Base-by-base conservation (phyloP, 2,797 vertebrate genomes). In the Neopelma chrysocephalum region DNA sequence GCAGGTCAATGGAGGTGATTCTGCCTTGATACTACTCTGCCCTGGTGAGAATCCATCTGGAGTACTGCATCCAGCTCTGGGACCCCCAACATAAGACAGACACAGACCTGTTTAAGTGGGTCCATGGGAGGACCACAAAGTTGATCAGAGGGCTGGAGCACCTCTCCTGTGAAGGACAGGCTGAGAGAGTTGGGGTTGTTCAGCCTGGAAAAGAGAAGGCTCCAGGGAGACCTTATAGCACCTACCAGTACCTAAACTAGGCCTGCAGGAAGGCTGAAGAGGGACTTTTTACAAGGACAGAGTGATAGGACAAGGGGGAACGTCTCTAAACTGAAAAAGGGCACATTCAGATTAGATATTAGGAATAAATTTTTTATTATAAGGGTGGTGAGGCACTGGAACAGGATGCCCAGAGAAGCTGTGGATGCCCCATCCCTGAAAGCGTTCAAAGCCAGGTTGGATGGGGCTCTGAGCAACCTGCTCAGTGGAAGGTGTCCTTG, bases 261-360 rank as follows among this genome's bases (percentile, higher is more conserved):
- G 10, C 14, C 42, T 32, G 6, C 27, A 12, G 25, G 31, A 73
- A 57, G 56, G 21, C 20, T 34, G 18, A 10, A 29, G 12, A 58
- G 29, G 0, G 2, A 58, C 19, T 43, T 12, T 25, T 45, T 43
- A 42, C 2, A 25, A 58, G 20, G 40, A 2, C 9, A 10, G 27
- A 76, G 16, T 12, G 22, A 58, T 2, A 57, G 12, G 12, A 66
- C 0, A 15, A 40, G 31, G 10, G 1, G 5, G 3, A 50, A 69
- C 4, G 12, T 25, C 6, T 82, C 60, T 38, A 51, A 65, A 47
- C 19, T 16, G 32, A 66, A 73, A 78, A 7, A 64, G 3, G 8
- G 3, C 2, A 72, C 17, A 72, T 69, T 69, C 17, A 61, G 15
- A 31, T 50, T 14, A 43, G 17, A 23, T n/a, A n/a, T 6, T 3